These are phyloP conservation scores for Phocides pigmalion DNA, from an alignment of 1,140 invertebrate species.

Conservation along the genomic window DNA sequence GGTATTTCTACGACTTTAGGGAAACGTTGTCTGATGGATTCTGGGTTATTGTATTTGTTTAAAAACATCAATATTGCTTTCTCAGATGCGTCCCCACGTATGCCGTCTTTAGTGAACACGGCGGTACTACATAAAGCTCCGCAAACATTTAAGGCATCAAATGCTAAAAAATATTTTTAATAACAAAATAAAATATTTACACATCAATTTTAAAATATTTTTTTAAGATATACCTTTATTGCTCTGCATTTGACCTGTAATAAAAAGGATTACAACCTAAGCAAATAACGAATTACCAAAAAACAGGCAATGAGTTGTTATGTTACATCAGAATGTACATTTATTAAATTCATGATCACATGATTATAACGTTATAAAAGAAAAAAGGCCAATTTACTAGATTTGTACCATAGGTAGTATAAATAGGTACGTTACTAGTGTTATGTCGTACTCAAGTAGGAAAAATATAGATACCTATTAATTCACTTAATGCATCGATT, in stretches of 20 bases:
- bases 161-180: slow-evolving; percentile 43
- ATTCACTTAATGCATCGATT: no score
- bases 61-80: slow-evolving; percentile 72
- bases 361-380: no score
- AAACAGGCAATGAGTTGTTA: no score
- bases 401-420: no score
- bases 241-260: slow-evolving; percentile 46
- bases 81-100: slow-evolving; percentile 69
- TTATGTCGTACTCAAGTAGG: no score
- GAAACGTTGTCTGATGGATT: slow-evolving; percentile 45
- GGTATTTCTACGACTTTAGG: slow-evolving; percentile 80
- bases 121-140: slow-evolving; percentile 64
- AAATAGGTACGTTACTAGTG: no score
- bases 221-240: slow-evolving; percentile 42
- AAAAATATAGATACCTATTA: no score
- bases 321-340: no score
- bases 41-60: slow-evolving; percentile 50
- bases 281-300: no score
- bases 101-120: slow-evolving; percentile 39
- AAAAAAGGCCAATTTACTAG: no score
- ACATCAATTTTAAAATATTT: slow-evolving; percentile 4
- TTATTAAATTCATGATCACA: no score
- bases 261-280: no score
- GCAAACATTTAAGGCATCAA: slow-evolving; percentile 54
- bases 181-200: neutral